phyloP scores from a whole-genome alignment of 2,113 vertebrate species.

The Sorex fumeus region DNA sequence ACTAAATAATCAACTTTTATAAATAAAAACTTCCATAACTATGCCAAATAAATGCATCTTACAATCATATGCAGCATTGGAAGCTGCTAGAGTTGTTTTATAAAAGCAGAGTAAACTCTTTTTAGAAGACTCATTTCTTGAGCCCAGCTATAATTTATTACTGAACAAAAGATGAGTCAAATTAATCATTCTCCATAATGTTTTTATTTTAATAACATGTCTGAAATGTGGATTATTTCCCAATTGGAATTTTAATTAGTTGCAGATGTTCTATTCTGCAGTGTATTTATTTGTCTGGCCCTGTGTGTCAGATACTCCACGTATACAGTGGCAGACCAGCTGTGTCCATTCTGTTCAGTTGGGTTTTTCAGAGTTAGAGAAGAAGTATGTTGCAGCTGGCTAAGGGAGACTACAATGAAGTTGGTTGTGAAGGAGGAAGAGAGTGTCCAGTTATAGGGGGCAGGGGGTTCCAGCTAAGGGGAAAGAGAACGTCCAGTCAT shows the following conservation, averaged over 20 bases:
- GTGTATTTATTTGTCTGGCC: not conserved
- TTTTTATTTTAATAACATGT: conserved; percentile 27
- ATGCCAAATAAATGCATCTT: not conserved
- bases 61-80: not conserved
- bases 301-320: conserved; percentile 4
- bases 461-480: too few species aligned
- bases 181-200: conserved; percentile 39
- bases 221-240: conserved; percentile 30
- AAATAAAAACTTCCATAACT: conserved; percentile 4
- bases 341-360: not conserved
- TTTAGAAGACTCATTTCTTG: conserved; percentile 2
- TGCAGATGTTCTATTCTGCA: conserved; percentile 14
- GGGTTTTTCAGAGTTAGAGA: not conserved
- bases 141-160: conserved; percentile 37
- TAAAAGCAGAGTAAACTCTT: conserved; percentile 14
- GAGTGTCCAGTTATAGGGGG: too few species aligned
- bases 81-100: conserved; percentile 33
- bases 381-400: not conserved
- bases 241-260: conserved; percentile 49
- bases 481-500: too few species aligned
- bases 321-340: not conserved
- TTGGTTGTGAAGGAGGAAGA: not conserved
- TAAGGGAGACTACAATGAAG: not conserved
- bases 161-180: conserved; percentile 25
- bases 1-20: not conserved